Conservation (phyloP, 2,797 vertebrate genomes). For the Sebastes vulpes region DNA sequence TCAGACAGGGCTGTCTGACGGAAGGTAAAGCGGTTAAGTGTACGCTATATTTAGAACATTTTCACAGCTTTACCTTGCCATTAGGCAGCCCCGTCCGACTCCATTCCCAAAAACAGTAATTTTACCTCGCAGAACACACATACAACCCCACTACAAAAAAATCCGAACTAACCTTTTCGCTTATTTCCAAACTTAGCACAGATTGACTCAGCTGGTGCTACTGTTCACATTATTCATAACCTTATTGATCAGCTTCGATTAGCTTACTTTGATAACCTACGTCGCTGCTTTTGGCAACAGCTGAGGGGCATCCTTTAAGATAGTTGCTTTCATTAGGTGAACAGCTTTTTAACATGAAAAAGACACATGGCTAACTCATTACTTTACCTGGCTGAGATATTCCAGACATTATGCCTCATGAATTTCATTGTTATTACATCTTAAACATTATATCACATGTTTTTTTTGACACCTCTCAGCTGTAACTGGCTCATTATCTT, state of each 20-base stretch:
- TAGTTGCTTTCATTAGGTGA: constrained; percentile 32
- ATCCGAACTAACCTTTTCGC: too few relatives aligned
- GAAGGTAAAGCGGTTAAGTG: too few relatives aligned
- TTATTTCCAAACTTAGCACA: too few relatives aligned
- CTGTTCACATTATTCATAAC: background rate
- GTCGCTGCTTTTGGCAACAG: background rate
- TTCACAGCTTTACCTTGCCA: too few relatives aligned
- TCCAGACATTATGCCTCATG: constrained; percentile 30
- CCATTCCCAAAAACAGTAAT: too few relatives aligned
- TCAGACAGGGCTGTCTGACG: rapidly evolving
- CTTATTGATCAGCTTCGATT: too few relatives aligned
- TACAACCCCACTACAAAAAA: too few relatives aligned
- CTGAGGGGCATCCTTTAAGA: background rate
- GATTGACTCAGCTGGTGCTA: too few relatives aligned
- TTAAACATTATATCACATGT: constrained; percentile 30
- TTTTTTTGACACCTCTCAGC: constrained; percentile 16
- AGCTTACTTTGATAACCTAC: background rate
- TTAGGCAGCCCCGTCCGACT: too few relatives aligned
- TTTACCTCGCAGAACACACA: too few relatives aligned
- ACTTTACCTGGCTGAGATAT: constrained; percentile 12
- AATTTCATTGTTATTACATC: constrained; percentile 50
- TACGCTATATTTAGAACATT: too few relatives aligned
- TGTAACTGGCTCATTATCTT: constrained; percentile 28
- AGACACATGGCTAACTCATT: constrained; percentile 25
- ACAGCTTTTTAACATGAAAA: constrained; percentile 29